Percentiles rank a stretch among this genome's conserved stretches.
Conservation (phyloP, 2,113 vertebrate genomes). For the Ceuthmochares aereus region DNA sequence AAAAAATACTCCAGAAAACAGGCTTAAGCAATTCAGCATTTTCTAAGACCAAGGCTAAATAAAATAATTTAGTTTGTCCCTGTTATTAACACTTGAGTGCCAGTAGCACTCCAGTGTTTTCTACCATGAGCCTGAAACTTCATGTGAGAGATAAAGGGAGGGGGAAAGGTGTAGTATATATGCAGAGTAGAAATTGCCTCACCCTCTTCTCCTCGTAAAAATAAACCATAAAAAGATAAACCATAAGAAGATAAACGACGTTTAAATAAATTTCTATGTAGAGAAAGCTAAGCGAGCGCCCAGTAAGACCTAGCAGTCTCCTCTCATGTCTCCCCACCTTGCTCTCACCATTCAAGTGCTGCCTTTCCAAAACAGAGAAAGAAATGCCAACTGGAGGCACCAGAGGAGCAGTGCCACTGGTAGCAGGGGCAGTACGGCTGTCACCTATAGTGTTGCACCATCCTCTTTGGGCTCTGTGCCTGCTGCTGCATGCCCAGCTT, state of each 20-base stretch:
- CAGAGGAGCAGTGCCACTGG: background rate
- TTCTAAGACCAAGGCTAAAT: background rate
- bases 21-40: background rate
- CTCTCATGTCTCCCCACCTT: fast-evolving
- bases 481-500: background rate
- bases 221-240: background rate
- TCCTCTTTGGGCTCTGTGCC: background rate
- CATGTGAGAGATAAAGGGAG: background rate
- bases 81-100: background rate
- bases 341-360: background rate
- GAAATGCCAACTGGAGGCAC: background rate
- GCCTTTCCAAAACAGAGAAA: background rate
- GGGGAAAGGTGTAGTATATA: background rate
- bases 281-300: background rate
- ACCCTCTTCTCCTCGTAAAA: background rate
- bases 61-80: background rate
- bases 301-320: background rate
- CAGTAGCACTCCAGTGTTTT: background rate
- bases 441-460: background rate
- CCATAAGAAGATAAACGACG: background rate
- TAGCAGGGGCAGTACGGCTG: background rate
- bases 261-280: background rate
- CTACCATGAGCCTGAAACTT: background rate
- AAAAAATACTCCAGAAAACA: background rate
- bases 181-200: background rate